Base-by-base conservation (phyloP, 2,113 vertebrate species). In the Pitta sordida region DNA sequence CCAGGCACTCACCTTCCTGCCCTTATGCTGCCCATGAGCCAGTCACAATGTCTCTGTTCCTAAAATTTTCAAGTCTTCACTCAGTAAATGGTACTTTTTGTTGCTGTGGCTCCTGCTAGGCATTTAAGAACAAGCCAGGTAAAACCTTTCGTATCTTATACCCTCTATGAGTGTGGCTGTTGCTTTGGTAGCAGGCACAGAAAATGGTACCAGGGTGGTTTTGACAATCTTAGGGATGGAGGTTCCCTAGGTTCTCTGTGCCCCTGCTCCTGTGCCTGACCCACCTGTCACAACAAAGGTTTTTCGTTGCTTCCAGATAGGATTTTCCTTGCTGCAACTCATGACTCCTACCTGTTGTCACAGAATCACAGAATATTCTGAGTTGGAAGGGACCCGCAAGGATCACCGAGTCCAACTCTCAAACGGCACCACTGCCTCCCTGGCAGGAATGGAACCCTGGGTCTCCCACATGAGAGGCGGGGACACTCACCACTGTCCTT, bases 1-100 rank as follows among this genome's bases (percentile, higher is more conserved):
- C 48, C 62, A 84, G 95, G 93, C 88, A 55, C 11, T 86, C 64
- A 69, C 76, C 83, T 71, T 88, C 76, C 68, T 82, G 92, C 48
- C 74, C 53, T 92, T 73, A 58, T 1, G 3, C 32, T 65, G 64
- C 52, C 58, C 85, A 27, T 30, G 58, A 89, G 48, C 70, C 43
- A 59, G 68, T 77, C 78, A 39, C 68, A 62, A 65, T 3, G 2
- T 51, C 46, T 88, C 58, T 81, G 20, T n/a, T 81, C 56, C 64
- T 69, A 52, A 59, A 46, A 71, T n/a, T 9, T 91, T 86, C 75
- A 63, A 8, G 27, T 63, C 63, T 77, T 79, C 52, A 10, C 36
- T 86, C 82, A 26, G 59, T 23, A 96, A 93, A 80, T 16, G 46
- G 86, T 86, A 70, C 63, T 48, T 59, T 43, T 69, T 29, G 23